phyloP scores from a whole-genome alignment of 2,888 invertebrate genomes.

The Spilarctia lutea region DNA sequence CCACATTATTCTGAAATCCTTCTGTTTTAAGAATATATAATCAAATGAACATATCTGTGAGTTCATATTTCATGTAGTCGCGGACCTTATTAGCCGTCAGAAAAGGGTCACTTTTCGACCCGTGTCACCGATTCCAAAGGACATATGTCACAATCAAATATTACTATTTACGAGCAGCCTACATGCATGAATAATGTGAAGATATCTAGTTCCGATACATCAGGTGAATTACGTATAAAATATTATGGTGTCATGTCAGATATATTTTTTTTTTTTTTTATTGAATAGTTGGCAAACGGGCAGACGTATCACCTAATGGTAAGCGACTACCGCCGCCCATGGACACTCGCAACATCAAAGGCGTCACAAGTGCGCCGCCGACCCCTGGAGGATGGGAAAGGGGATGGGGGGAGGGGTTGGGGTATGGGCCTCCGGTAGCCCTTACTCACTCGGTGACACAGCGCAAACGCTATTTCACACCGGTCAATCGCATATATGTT shows the following conservation, averaged over 20 bases:
- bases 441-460: too few species aligned
- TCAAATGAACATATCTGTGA: neutral
- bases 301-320: too few species aligned
- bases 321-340: too few species aligned
- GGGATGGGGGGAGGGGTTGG: too few species aligned
- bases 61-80: neutral
- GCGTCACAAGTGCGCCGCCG: too few species aligned
- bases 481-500: conserved; percentile 4
- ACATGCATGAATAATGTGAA: conserved; percentile 25
- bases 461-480: too few species aligned
- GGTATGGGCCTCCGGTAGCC: too few species aligned
- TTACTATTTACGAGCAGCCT: conserved; percentile 23
- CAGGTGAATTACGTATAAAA: conserved; percentile 2
- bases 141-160: conserved; percentile 38
- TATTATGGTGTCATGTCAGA: neutral
- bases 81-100: conserved; percentile 29
- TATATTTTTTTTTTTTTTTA: too few species aligned
- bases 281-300: too few species aligned
- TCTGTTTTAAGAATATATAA: neutral
- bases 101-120: conserved; percentile 36
- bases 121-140: conserved; percentile 34
- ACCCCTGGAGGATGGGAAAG: too few species aligned
- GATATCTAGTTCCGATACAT: conserved; percentile 31
- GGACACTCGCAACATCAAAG: too few species aligned
- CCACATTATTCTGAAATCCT: neutral